These are phyloP conservation scores for Sarcophaga subvicina DNA, from an alignment of 2,888 invertebrate genomes.

Conservation along the genomic window DNA sequence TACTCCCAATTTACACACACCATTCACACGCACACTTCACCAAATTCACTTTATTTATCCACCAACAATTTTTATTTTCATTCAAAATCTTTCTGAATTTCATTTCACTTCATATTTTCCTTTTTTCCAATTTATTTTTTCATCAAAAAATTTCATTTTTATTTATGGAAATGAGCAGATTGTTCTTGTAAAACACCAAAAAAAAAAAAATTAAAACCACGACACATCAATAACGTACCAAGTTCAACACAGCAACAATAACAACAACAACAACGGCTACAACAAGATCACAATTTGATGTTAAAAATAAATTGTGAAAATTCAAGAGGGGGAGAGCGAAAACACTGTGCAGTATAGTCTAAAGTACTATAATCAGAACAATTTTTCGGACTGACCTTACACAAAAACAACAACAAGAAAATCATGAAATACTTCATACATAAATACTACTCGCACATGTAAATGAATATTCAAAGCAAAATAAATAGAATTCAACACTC, in stretches of 20 bases:
- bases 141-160: neutral
- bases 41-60: no score
- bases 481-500: no score
- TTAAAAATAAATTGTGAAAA: conserved; percentile 18
- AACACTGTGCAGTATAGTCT: neutral
- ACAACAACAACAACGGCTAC: conserved; percentile 3
- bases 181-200: conserved; percentile 14
- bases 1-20: no score
- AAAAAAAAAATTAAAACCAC: conserved; percentile 12
- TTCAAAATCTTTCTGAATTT: no score
- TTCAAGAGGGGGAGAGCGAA: neutral
- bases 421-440: neutral
- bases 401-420: conserved; percentile 19
- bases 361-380: conserved; percentile 27
- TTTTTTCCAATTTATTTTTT: no score
- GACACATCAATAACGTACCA: conserved; percentile 47
- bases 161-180: conserved; percentile 6
- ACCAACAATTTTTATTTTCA: no score
- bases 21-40: no score
- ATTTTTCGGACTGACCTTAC: conserved; percentile 57
- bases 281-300: neutral
- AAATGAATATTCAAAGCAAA: neutral
- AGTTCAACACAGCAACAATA: conserved; percentile 39
- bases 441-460: neutral
- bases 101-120: no score